Base-by-base conservation (phyloP, 2,113 vertebrate genomes). In the Montifringilla adamsi region DNA sequence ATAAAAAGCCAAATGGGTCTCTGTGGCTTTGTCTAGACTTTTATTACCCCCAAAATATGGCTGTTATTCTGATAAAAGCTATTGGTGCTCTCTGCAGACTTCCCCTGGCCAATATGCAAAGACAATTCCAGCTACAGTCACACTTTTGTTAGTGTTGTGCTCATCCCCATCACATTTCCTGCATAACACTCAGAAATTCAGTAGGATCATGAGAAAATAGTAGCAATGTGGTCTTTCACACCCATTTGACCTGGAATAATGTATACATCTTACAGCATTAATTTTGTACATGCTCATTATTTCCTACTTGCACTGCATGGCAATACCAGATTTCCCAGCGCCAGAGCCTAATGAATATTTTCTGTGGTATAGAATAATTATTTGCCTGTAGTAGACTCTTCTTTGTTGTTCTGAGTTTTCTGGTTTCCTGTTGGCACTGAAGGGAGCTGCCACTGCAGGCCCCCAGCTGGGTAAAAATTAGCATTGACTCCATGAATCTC, bases 351-450 rank as follows among this genome's bases (percentile, higher is more conserved):
- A 37, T 16, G 26, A 62, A 66, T 63, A 27, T 88, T 83, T 91
- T 43, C 28, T 62, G 39, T 44, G 41, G 13, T 39, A 24, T 31
- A 4, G 22, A 22, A 81, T 3, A 59, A 10, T 59, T 50, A 8
- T 53, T 77, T 64, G 15, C 18, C 46, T 77, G 18, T 24, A n/a
- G 37, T 52, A 39, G 24, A 64, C 41, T 52, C 44, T 47, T 62
- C 46, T 30, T 63, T 0, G 0, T 41, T 79, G 19, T 33, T 35
- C 39, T 1, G 1, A 50, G 33, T 33, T 83, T 33, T 81, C n/a
- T 33, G 26, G 15, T 53, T 88, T 90, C 55, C 60, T 43, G 11
- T 24, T 28, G 84, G 46, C 17, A 26, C 28, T n/a, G 18, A 58
- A 52, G 33, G n/a, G 23, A 33, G 9, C 55, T 33, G 55, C 21